Conservation (phyloP, 2,113 vertebrate species). For the Grammomys dolichurus region DNA sequence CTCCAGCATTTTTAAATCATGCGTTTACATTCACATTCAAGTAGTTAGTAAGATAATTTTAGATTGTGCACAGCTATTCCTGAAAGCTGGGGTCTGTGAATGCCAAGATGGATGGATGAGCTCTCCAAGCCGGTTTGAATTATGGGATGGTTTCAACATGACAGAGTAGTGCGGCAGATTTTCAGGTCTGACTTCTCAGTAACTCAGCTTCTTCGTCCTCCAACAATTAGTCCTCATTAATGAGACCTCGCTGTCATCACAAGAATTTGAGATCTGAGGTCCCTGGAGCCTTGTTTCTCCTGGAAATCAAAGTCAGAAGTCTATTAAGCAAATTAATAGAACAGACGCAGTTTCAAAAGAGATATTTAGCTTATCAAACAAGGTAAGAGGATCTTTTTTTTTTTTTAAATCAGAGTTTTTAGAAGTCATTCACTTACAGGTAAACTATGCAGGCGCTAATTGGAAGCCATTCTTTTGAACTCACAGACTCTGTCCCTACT, state of each 20-base stretch:
- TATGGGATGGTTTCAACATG: background rate
- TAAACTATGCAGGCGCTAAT: constrained; percentile 60
- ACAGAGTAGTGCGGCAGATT: background rate
- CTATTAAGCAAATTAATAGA: constrained; percentile 75
- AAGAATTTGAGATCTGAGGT: background rate
- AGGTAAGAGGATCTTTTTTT: constrained; percentile 12
- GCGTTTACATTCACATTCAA: constrained; percentile 49
- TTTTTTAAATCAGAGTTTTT: constrained; percentile 29
- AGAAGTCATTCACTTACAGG: constrained; percentile 55
- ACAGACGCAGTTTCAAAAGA: constrained; percentile 67
- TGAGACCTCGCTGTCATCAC: background rate
- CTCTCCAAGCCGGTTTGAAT: background rate
- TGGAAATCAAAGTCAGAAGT: constrained; percentile 73
- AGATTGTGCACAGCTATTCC: constrained; percentile 39
- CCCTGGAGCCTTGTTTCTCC: background rate
- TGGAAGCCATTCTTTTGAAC: constrained; percentile 66
- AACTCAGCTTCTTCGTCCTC: constrained; percentile 11
- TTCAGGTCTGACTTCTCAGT: background rate
- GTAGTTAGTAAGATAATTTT: constrained; percentile 59
- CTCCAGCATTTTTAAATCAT: constrained; percentile 25
- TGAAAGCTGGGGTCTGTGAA: constrained; percentile 49
- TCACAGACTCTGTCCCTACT: background rate
- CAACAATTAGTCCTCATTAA: constrained; percentile 60
- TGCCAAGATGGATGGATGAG: background rate
- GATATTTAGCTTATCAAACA: constrained; percentile 68